Base-by-base conservation (phyloP, 2,797 vertebrate genomes). In the Molossus alvarezi region DNA sequence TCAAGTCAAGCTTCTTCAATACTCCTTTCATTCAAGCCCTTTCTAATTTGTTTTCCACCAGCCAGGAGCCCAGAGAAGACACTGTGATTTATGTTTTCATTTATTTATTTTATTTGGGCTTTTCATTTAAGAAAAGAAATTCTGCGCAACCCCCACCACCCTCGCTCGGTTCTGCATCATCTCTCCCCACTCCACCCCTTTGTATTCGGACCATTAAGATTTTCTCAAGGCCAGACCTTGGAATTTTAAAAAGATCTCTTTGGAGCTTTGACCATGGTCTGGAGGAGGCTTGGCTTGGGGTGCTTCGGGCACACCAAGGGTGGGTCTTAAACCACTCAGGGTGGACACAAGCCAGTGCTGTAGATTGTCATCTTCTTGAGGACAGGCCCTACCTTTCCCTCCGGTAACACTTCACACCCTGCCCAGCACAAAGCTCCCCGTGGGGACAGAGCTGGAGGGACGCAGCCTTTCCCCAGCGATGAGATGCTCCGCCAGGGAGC, bases 41-140 rank as follows among this genome's bases (percentile, higher is more conserved):
- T 96, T 97, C 95, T 97, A 97, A 96, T 98, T 96, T 97, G 97
- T 96, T 97, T 97, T 96, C 83, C 83, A 95, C 88, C 83, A 95
- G 89, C 96, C 95, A 97, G 93, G 84, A 97, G 95, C 89, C 95
- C 18, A 2, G 91, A 97, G 95, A 97, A 97, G 97, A 97, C 94
- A 94, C 94, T 20, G 96, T 97, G 97, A 97, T 97, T 97, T 98
- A 98, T 97, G 96, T 94, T 98, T 97, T 97, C 95, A 97, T 97
- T 98, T 97, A 97, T 97, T 98, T 96, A 97, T 97, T 97, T 98
- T 96, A 97, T 97, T 97, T 97, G 94, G 97, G 87, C 97, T 97
- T 98, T 98, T 98, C 96, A 97, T 97, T 97, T 97, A 97, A 95
- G 97, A 81, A 96, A 94, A 95, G 80, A 90, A 87, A 93, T 91